A percentile compares a stretch with the other conserved stretches of the same genome.
Evolutionary conservation across 2,797 vertebrate genomes (phyloP).

Genomic region (Brachymystax lenok): DNA sequence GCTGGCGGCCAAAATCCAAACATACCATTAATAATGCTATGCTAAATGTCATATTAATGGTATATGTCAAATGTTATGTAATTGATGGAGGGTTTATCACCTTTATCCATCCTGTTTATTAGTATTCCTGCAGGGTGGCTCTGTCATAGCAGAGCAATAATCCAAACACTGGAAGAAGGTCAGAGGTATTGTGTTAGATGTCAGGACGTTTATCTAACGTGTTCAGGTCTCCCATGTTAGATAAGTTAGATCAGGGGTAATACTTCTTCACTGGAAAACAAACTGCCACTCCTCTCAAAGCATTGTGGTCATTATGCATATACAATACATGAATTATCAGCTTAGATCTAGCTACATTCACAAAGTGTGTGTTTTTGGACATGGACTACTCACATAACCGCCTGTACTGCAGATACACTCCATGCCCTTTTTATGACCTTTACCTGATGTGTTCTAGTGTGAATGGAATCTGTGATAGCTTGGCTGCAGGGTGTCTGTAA

Average conservation of each 20-base stretch:
- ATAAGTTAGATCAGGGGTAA: background rate
- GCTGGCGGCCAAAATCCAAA: too few relatives aligned
- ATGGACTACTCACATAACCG: background rate
- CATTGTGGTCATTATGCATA: background rate
- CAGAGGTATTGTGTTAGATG: constrained; percentile 1
- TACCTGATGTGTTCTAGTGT: background rate
- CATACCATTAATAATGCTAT: background rate
- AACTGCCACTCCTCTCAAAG: background rate
- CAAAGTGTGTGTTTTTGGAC: background rate
- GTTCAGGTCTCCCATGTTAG: background rate
- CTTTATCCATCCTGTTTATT: background rate
- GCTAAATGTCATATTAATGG: background rate
- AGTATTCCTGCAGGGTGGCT: constrained; percentile 24
- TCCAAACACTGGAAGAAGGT: constrained; percentile 41
- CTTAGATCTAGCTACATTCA: background rate
- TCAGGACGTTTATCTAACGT: too few relatives aligned
- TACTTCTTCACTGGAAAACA: background rate
- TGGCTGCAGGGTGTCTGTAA: background rate
- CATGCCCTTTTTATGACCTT: background rate
- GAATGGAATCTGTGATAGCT: constrained; percentile 1
- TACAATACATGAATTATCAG: background rate
- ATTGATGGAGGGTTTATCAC: background rate
- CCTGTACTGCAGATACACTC: background rate
- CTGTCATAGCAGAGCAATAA: constrained; percentile 31
- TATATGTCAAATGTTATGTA: background rate